Evolutionary conservation across 1,140 invertebrate species (phyloP).

Genomic region (Hylyphantes graminicola): DNA sequence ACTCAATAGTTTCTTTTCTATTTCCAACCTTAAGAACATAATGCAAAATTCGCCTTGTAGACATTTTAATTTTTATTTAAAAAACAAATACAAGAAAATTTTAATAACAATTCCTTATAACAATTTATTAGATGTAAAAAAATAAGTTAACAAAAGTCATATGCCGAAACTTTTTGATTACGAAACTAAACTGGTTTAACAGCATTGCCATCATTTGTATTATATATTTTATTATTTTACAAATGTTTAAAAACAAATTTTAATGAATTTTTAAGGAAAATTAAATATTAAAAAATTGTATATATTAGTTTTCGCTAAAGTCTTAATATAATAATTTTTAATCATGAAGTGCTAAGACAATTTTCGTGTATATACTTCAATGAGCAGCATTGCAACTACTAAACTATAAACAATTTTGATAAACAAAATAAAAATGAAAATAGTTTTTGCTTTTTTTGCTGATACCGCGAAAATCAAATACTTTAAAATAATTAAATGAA

Average conservation of each 20-base stretch:
- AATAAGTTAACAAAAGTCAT: neutral
- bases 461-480: slow-evolving; percentile 41
- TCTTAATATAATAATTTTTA: no score
- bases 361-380: no score
- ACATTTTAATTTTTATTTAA: no score
- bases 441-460: no score
- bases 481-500: neutral
- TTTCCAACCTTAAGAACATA: slow-evolving; percentile 96
- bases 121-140: neutral
- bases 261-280: no score
- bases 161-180: neutral
- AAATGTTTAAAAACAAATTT: no score
- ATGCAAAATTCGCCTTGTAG: slow-evolving; percentile 81
- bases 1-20: slow-evolving; percentile 83
- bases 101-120: neutral
- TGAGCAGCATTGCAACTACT: slow-evolving; percentile 1
- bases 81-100: neutral
- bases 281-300: no score
- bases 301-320: no score
- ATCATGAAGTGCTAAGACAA: no score
- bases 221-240: no score
- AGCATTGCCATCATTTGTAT: no score
- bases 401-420: neutral
- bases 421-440: no score
- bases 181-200: neutral